Conservation (phyloP, 2,113 vertebrate genomes). For the Xenopus borealis region DNA sequence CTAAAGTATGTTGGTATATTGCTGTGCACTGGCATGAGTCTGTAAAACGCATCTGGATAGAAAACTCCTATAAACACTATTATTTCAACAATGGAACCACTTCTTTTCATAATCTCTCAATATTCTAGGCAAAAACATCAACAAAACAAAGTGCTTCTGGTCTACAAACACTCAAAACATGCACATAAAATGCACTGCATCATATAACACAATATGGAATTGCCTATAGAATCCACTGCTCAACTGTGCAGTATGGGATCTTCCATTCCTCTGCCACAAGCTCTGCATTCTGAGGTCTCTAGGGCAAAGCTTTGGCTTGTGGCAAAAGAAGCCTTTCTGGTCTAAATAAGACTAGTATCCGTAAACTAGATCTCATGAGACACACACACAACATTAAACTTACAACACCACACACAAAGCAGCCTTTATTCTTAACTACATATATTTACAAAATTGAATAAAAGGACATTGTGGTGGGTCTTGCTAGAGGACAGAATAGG, state of each 20-base stretch:
- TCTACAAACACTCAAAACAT: no score
- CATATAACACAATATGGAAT: neutral
- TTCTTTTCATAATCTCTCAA: no score
- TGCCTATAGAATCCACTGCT: neutral
- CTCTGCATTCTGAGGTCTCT: neutral
- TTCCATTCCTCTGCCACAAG: neutral
- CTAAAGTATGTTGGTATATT: no score
- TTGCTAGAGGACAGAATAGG: neutral
- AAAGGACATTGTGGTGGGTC: neutral
- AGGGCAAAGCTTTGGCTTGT: neutral
- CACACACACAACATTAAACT: conserved; percentile 10
- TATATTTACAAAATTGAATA: conserved; percentile 7
- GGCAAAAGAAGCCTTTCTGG: neutral
- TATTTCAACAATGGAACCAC: no score
- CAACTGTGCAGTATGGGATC: neutral
- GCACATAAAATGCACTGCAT: no score
- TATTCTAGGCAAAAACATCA: no score
- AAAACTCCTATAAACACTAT: no score
- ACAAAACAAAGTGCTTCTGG: no score
- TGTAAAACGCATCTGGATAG: no score
- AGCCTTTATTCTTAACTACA: conserved; percentile 7
- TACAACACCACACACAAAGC: conserved; percentile 11
- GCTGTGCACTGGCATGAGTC: no score
- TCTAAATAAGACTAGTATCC: neutral
- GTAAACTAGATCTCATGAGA: conserved; percentile 25